phyloP scores from a whole-genome alignment of 1,140 invertebrate genomes.

The Homarus americanus region DNA sequence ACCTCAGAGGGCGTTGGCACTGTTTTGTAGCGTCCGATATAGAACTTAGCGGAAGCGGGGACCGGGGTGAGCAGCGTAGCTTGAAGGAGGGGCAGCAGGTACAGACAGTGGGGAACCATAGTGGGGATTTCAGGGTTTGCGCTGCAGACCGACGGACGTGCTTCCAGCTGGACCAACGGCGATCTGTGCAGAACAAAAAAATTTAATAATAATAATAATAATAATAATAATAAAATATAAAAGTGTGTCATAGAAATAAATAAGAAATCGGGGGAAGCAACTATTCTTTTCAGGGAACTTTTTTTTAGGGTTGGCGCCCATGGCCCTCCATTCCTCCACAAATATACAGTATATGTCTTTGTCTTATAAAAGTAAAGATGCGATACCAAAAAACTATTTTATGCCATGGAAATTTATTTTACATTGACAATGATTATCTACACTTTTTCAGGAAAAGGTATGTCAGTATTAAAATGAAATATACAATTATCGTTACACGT shows the following conservation, averaged over 20 bases:
- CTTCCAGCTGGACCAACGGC: background rate
- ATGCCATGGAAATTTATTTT: too few species aligned
- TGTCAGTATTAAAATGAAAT: too few species aligned
- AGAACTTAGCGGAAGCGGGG: constrained; percentile 26
- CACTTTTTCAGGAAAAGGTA: too few species aligned
- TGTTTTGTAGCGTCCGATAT: constrained; percentile 55
- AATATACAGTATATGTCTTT: too few species aligned
- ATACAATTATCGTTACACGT: too few species aligned
- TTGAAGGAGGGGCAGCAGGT: background rate
- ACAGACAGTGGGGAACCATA: background rate
- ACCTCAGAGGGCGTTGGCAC: background rate
- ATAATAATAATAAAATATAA: background rate
- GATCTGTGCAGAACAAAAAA: background rate
- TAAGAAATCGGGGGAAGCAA: background rate
- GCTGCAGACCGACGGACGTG: background rate
- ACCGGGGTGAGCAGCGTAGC: background rate
- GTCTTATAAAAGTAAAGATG: too few species aligned
- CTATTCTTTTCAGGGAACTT: too few species aligned
- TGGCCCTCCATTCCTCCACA: too few species aligned
- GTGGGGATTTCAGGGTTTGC: too few species aligned
- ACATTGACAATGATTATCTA: too few species aligned
- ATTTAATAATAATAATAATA: background rate
- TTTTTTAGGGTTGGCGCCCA: too few species aligned
- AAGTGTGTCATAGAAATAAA: background rate
- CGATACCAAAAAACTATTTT: too few species aligned